Percentiles rank a stretch among this genome's conserved stretches.
Conservation (phyloP, 2,797 vertebrate species). For the Crenichthys baileyi region DNA sequence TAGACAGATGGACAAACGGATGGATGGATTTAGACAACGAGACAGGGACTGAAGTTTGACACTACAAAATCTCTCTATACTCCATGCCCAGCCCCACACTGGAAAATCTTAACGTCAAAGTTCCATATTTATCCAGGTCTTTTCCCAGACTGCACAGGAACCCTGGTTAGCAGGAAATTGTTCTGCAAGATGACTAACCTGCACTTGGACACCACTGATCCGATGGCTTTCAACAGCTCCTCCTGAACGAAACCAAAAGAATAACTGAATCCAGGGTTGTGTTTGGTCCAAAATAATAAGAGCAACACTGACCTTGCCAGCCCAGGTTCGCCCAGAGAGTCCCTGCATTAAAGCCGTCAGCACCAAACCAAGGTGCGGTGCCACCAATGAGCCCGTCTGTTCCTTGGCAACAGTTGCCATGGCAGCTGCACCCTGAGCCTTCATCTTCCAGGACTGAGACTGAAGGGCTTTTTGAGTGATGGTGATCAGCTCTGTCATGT, state of each 20-base stretch:
- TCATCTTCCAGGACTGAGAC: slow-evolving; percentile 99
- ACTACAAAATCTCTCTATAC: neutral
- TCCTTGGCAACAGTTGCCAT: slow-evolving; percentile 96
- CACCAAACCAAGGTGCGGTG: slow-evolving; percentile 92
- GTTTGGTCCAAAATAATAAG: neutral
- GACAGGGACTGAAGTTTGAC: neutral
- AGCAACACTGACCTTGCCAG: slow-evolving; percentile 87
- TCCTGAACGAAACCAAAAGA: slow-evolving; percentile 79
- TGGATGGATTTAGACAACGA: too few relatives aligned
- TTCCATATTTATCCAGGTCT: neutral
- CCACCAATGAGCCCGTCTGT: slow-evolving; percentile 90
- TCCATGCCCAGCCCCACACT: neutral
- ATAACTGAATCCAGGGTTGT: neutral
- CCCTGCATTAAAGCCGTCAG: slow-evolving; percentile 90
- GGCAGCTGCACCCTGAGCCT: slow-evolving; percentile 94
- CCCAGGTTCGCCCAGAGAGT: slow-evolving; percentile 93
- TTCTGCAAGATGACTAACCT: slow-evolving; percentile 75
- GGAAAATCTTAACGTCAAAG: neutral
- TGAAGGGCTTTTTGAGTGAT: slow-evolving; percentile 95
- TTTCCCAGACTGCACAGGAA: neutral
- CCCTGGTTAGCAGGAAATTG: neutral
- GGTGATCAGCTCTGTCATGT: slow-evolving; percentile 93
- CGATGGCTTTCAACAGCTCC: slow-evolving; percentile 94
- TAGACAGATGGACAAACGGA: neutral
- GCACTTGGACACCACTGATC: slow-evolving; percentile 90